Base-by-base conservation (phyloP, 2,113 vertebrate species). In the Anthoscopus minutus region DNA sequence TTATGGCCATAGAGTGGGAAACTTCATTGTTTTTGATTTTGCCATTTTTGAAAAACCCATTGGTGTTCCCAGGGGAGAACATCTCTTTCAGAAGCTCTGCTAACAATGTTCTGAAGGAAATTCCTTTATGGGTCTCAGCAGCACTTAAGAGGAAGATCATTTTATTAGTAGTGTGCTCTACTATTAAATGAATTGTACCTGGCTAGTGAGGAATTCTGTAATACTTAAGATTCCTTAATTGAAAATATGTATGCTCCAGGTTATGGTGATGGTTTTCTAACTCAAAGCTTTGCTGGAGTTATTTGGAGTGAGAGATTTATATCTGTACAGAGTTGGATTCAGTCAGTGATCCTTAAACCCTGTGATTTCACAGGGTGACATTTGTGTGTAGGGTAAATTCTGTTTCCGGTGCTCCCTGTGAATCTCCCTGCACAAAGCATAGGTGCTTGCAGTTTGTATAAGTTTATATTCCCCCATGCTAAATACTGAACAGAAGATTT, bases 81-180 rank as follows among this genome's bases (percentile, higher is more conserved):
- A 54, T 10, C 11, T 90, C 38, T 89, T 78, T 71, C 71, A 57
- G 54, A 69, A 92, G 47, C 21, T 81, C 72, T 78, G 69, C 64
- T 89, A 84, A 89, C 23, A 56, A 1, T 30, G 11, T 58, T 89
- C 28, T 80, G 67, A 76, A 53, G 45, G 67, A 93, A 94, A 92
- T 84, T 35, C 14, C 66, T 85, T 93, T 58, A 86, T 3, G 17
- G 18, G 23, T 92, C 77, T 83, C 64, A 86, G 54, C 14, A 57
- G 47, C 42, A 57, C 48, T 66, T 65, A 64, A 82, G 50, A 82
- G 71, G 33, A 91, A 91, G 38, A 66, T 13, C 10, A 53, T 38
- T 72, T 71, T 64, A 81, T n/a, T 40, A 83, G n/a, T 15, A 77
- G 22, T 33, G 65, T 69, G 42, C 16, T 77, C 73, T 58, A 42